Evolutionary conservation across 2,113 vertebrate species (phyloP).

Genomic region (Catharus minimus): DNA sequence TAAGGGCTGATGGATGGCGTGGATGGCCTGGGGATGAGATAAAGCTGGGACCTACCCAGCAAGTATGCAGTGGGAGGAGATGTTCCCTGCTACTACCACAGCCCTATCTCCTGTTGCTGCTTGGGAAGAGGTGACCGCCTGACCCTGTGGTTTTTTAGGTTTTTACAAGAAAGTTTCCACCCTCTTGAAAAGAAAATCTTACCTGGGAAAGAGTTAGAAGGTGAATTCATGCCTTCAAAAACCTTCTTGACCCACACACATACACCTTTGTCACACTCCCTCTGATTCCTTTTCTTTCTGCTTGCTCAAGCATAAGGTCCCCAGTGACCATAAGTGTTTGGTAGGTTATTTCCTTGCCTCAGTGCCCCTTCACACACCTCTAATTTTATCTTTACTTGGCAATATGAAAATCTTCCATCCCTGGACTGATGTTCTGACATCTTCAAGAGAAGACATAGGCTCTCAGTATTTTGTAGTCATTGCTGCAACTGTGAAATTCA

Average conservation of each 20-base stretch:
- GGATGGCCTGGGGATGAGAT: not conserved
- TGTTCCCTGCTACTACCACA: not conserved
- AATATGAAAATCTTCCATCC: not conserved
- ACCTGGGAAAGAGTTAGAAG: not conserved
- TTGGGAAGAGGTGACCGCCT: not conserved
- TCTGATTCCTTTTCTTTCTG: not conserved
- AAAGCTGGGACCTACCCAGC: not conserved
- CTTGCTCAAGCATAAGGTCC: accelerated
- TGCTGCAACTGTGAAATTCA: not conserved
- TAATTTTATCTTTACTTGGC: not conserved
- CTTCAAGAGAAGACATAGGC: not conserved
- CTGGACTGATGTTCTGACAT: not conserved
- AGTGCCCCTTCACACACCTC: not conserved
- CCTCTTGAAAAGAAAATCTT: not conserved
- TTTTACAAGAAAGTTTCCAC: not conserved
- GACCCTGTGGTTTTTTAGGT: not conserved
- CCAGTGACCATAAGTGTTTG: accelerated
- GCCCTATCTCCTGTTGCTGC: not conserved
- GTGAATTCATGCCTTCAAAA: not conserved
- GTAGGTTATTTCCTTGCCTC: not conserved
- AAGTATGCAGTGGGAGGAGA: slow-evolving; percentile 20
- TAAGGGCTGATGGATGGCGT: slow-evolving; percentile 13
- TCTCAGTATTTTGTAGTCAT: not conserved
- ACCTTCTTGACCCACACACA: accelerated
- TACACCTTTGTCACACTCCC: not conserved